These are phyloP conservation scores for Brachypalpus laphriformis DNA, from an alignment of 2,888 invertebrate genomes.

Conservation along the genomic window DNA sequence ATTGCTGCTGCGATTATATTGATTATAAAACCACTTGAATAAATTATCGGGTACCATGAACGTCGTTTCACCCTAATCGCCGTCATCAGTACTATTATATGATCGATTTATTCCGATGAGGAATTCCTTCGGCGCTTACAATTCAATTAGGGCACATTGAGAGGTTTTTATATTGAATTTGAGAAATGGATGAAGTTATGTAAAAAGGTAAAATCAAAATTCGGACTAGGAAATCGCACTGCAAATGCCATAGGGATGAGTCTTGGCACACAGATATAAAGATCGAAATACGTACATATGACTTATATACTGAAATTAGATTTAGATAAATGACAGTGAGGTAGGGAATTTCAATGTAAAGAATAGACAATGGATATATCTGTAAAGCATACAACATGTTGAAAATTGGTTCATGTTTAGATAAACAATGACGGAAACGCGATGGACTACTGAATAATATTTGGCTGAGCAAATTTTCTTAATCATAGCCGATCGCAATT, in stretches of 20 bases:
- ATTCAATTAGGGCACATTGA: slow-evolving; percentile 64
- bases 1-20: slow-evolving; percentile 55
- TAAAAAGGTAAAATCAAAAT: slow-evolving; percentile 51
- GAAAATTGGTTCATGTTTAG: background rate
- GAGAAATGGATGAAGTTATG: slow-evolving; percentile 41
- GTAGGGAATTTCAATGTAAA: background rate
- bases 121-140: slow-evolving; percentile 53
- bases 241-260: background rate
- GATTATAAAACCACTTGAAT: slow-evolving; percentile 69
- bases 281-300: too few relatives aligned
- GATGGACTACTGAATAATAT: too few relatives aligned
- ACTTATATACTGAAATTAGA: slow-evolving; percentile 30
- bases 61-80: slow-evolving; percentile 60
- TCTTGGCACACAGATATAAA: background rate
- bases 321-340: slow-evolving; percentile 40
- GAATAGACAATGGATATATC: background rate
- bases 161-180: slow-evolving; percentile 62
- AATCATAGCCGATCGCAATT: too few relatives aligned
- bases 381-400: background rate
- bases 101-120: slow-evolving; percentile 60
- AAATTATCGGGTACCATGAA: slow-evolving; percentile 61
- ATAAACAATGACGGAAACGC: background rate
- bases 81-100: slow-evolving; percentile 57
- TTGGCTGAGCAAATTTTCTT: too few relatives aligned
- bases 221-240: slow-evolving; percentile 44